Conservation (phyloP, 2,113 vertebrate genomes). For the Pyxicephalus adspersus region DNA sequence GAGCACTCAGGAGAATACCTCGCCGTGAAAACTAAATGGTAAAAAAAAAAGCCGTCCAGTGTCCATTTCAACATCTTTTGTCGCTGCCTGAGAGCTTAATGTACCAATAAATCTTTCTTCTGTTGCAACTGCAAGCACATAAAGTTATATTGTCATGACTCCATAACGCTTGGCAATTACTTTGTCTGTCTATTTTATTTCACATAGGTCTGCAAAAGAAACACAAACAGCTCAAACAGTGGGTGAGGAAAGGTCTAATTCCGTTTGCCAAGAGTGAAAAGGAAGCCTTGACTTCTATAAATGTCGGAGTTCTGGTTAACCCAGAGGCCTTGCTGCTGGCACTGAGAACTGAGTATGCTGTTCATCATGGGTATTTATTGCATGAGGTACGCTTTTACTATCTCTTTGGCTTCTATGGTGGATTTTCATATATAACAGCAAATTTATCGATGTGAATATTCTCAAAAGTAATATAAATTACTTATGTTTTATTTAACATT, state of each 20-base stretch:
- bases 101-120: constrained; percentile 17
- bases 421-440: background rate
- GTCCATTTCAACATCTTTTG: constrained; percentile 23
- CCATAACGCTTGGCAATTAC: background rate
- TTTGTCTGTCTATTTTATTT: constrained; percentile 36
- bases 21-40: background rate
- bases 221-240: constrained; percentile 38
- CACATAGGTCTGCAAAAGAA: constrained; percentile 48
- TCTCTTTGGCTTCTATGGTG: background rate
- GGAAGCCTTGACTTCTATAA: constrained; percentile 12
- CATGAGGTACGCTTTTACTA: constrained; percentile 34
- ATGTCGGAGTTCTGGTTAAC: constrained; percentile 41
- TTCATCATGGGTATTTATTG: constrained; percentile 47
- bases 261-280: constrained; percentile 31
- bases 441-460: no score
- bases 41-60: background rate
- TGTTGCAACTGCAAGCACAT: constrained; percentile 9
- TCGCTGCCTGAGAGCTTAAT: background rate
- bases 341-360: constrained; percentile 40
- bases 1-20: background rate
- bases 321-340: constrained; percentile 44
- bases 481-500: no score
- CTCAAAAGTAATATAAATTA: no score
- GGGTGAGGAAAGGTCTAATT: constrained; percentile 38
- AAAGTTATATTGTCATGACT: constrained; percentile 1